Percentiles rank a stretch among this genome's conserved stretches.
Conservation (phyloP, 92 coral and sea anemone genomes). For the Epizoanthus fatuus region DNA sequence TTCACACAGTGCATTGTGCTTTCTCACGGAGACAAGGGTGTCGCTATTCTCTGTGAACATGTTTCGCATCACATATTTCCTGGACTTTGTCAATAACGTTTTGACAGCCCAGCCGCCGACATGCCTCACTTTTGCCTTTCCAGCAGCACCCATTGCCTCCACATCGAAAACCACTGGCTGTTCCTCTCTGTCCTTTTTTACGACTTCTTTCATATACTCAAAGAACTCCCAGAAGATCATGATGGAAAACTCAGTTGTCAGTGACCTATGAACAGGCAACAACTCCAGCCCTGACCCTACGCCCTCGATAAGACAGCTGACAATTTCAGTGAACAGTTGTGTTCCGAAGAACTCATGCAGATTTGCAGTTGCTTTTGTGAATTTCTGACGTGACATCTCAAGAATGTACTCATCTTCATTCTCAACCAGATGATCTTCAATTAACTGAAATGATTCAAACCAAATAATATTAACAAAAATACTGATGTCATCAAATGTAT, state of each 20-base stretch:
- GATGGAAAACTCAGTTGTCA: constrained; percentile 28
- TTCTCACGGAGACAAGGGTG: constrained; percentile 8
- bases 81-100: constrained; percentile 20
- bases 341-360: not conserved
- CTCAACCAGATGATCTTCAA: constrained; percentile 22
- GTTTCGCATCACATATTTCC: constrained; percentile 28
- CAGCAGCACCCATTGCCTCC: constrained; percentile 39
- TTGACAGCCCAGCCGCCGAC: too few relatives aligned
- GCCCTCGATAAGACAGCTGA: constrained; percentile 11
- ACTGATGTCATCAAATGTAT: too few relatives aligned
- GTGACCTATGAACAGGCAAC: constrained; percentile 1
- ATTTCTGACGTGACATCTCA: constrained; percentile 33
- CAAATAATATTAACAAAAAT: constrained; percentile 28
- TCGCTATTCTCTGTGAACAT: constrained; percentile 18
- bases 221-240: constrained; percentile 19
- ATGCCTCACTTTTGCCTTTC: constrained; percentile 41
- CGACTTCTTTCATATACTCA: constrained; percentile 17
- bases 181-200: constrained; percentile 16
- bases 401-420: constrained; percentile 29
- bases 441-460: constrained; percentile 20
- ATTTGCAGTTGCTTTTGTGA: constrained; percentile 6
- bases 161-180: constrained; percentile 25
- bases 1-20: constrained; percentile 33
- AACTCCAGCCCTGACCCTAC: not conserved
- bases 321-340: not conserved